Percentiles rank a stretch among this genome's conserved stretches.
phyloP scores from a whole-genome alignment of 2,797 vertebrate genomes.

The Tamandua tetradactyla region DNA sequence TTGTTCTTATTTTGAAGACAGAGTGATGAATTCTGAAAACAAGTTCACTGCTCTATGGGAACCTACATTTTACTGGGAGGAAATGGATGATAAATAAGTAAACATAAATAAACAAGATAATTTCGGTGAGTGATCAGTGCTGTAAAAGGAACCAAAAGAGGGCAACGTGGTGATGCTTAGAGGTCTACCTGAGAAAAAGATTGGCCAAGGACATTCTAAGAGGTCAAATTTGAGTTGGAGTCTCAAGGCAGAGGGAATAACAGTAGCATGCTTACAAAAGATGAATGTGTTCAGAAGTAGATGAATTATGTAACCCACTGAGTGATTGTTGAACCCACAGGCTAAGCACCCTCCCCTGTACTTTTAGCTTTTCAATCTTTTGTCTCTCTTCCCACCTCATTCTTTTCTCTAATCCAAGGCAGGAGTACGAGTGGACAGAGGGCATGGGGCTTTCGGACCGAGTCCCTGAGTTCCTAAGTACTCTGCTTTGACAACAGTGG shows the following conservation, averaged over 20 bases:
- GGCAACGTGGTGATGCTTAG: not conserved
- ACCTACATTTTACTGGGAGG: not conserved
- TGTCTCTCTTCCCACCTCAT: not conserved
- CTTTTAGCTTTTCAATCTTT: not conserved
- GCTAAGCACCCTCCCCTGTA: not conserved
- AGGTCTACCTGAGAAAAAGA: not conserved
- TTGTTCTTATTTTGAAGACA: not conserved
- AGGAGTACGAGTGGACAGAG: not conserved
- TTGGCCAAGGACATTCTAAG: not conserved
- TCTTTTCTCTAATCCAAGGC: not conserved
- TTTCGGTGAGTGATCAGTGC: not conserved
- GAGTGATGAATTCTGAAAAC: not conserved
- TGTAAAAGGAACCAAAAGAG: not conserved
- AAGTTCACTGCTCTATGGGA: not conserved
- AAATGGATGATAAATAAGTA: not conserved
- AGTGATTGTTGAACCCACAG: not conserved
- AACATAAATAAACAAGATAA: not conserved
- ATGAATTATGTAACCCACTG: not conserved
- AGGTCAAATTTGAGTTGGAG: not conserved
- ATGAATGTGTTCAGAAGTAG: not conserved
- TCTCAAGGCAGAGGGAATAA: not conserved
- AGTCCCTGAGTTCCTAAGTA: not conserved
- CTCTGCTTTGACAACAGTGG: not conserved
- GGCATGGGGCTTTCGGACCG: too few species aligned
- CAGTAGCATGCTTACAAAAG: not conserved